Evolutionary conservation across 2,888 invertebrate species (phyloP).

Genomic region (Rhaphigaster nebulosa): DNA sequence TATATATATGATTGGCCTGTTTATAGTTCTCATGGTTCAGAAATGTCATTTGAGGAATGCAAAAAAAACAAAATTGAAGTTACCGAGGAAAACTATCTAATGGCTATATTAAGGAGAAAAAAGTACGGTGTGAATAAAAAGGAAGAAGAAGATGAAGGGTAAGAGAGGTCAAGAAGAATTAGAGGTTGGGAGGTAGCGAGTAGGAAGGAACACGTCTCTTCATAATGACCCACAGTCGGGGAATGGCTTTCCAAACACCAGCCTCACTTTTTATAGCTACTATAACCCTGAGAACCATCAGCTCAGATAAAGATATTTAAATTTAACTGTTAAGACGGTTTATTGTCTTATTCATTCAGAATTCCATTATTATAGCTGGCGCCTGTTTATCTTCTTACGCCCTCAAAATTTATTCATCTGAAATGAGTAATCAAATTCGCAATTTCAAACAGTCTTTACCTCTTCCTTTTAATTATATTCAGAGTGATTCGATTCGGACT

Average conservation of each 20-base stretch:
- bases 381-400: background rate
- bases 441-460: background rate
- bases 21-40: too few species aligned
- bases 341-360: slow-evolving; percentile 40
- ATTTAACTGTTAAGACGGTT: slow-evolving; percentile 41
- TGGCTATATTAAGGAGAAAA: background rate
- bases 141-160: background rate
- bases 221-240: background rate
- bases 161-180: slow-evolving; percentile 36
- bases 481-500: background rate
- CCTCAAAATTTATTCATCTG: background rate
- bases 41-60: too few species aligned
- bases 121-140: background rate
- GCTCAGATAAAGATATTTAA: slow-evolving; percentile 16
- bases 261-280: slow-evolving; percentile 1
- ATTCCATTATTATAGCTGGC: slow-evolving; percentile 16
- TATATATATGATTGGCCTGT: too few species aligned
- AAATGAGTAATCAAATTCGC: background rate
- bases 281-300: background rate
- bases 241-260: slow-evolving; percentile 30
- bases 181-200: background rate
- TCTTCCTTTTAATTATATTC: background rate
- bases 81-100: background rate
- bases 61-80: background rate
- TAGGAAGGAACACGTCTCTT: background rate